phyloP scores from a whole-genome alignment of 2,888 invertebrate genomes.

The Cistogaster globosa region DNA sequence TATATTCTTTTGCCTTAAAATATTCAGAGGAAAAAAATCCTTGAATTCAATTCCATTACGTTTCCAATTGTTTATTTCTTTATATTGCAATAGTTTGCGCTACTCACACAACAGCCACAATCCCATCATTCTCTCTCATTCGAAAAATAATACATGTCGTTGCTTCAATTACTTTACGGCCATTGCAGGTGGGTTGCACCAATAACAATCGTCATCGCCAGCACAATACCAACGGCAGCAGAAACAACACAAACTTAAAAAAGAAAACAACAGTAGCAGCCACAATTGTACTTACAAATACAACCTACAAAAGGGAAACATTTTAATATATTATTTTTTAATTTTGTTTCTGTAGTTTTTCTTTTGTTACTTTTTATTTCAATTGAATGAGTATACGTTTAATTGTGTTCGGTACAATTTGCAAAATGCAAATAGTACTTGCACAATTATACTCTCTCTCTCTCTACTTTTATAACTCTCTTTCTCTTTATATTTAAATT shows the following conservation, averaged over 20 bases:
- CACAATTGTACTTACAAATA: constrained; percentile 42
- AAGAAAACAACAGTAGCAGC: constrained; percentile 56
- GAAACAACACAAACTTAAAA: constrained; percentile 35
- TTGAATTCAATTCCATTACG: constrained; percentile 63
- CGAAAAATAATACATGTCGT: constrained; percentile 59
- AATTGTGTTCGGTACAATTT: constrained; percentile 63
- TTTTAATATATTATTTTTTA: no score
- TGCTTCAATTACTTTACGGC: constrained; percentile 68
- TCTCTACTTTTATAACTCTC: constrained; percentile 32
- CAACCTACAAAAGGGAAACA: no score
- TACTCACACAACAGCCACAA: constrained; percentile 55
- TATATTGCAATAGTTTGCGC: constrained; percentile 18
- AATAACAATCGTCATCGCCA: constrained; percentile 77
- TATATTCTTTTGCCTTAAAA: constrained; percentile 38
- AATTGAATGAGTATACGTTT: constrained; percentile 66
- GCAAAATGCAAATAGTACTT: constrained; percentile 22
- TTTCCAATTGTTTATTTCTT: constrained; percentile 46
- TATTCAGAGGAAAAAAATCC: constrained; percentile 24
- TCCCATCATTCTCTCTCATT: constrained; percentile 68
- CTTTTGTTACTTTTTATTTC: constrained; percentile 17
- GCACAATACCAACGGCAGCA: constrained; percentile 21
- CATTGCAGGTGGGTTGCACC: constrained; percentile 81
- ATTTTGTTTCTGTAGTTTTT: constrained; percentile 21
- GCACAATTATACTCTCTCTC: constrained; percentile 20
- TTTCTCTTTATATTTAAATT: constrained; percentile 66